These are phyloP conservation scores for Molanna angustata DNA, from an alignment of 2,888 invertebrate species.

Conservation along the genomic window DNA sequence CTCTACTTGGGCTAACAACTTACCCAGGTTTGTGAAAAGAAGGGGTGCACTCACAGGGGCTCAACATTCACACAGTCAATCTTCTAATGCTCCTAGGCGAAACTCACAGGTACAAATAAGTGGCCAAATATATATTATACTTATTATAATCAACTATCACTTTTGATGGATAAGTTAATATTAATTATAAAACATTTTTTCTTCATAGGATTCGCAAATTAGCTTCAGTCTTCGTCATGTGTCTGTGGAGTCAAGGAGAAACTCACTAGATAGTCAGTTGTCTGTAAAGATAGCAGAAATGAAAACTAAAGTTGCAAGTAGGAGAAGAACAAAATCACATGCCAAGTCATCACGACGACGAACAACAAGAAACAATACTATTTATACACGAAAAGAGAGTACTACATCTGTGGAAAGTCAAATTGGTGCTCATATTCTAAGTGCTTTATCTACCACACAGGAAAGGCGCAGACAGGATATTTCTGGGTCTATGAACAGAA, in stretches of 20 bases:
- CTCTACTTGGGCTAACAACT: constrained; percentile 87
- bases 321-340: constrained; percentile 50
- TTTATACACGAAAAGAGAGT: constrained; percentile 57
- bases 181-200: constrained; percentile 6
- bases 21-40: constrained; percentile 81
- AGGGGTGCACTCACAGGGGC: constrained; percentile 67
- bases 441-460: constrained; percentile 41
- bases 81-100: constrained; percentile 57
- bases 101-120: constrained; percentile 45
- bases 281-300: constrained; percentile 82
- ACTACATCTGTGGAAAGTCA: constrained; percentile 82
- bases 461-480: constrained; percentile 13
- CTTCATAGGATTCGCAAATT: constrained; percentile 62
- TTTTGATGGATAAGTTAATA: background rate
- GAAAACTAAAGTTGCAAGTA: constrained; percentile 68
- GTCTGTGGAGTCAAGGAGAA: constrained; percentile 81
- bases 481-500: constrained; percentile 34
- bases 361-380: constrained; percentile 42
- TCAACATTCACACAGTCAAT: constrained; percentile 47
- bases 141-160: background rate
- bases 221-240: constrained; percentile 79
- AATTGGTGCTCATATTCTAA: constrained; percentile 64
- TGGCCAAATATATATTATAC: background rate
- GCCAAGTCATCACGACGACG: constrained; percentile 44
- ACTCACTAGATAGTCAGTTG: constrained; percentile 84